A percentile compares a stretch with the other conserved stretches of the same genome.
phyloP scores from a whole-genome alignment of 30 jellyfish, hydroid and myxozoan genomes.

The Aurelia sp. region DNA sequence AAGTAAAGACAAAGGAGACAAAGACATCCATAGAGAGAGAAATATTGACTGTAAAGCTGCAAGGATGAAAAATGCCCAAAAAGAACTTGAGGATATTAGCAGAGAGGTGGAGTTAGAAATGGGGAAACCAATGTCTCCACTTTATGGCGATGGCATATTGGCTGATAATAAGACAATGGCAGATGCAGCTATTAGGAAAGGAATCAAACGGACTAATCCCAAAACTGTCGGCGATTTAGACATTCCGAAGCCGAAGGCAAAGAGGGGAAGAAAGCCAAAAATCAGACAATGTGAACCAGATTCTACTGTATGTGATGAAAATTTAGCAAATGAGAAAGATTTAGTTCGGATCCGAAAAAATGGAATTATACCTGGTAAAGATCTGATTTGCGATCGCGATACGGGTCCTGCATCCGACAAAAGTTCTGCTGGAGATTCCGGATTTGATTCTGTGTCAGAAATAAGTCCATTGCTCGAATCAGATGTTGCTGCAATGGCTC shows the following conservation, averaged over 20 bases:
- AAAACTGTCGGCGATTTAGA: neutral
- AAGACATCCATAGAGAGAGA: neutral
- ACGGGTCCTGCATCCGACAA: constrained; percentile 70
- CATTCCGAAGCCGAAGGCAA: constrained; percentile 21
- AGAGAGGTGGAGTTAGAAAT: constrained; percentile 53
- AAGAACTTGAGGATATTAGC: constrained; percentile 38
- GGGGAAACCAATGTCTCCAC: constrained; percentile 35
- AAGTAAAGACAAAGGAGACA: neutral
- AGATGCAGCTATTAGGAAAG: neutral
- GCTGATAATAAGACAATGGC: neutral
- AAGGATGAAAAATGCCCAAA: constrained; percentile 51
- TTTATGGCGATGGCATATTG: neutral
- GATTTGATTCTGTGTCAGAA: constrained; percentile 66
- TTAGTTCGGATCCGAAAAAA: constrained; percentile 16
- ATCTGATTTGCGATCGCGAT: constrained; percentile 28
- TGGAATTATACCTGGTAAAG: constrained; percentile 20
- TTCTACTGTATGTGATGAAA: constrained; percentile 48
- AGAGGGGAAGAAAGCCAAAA: constrained; percentile 52
- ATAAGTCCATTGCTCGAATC: constrained; percentile 62
- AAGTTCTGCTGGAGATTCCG: constrained; percentile 67
- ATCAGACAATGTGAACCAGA: constrained; percentile 54
- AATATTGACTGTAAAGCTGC: constrained; percentile 34
- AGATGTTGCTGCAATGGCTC: constrained; percentile 13
- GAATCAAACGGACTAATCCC: neutral
- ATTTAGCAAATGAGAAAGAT: constrained; percentile 26